Base-by-base conservation (phyloP, 2,113 vertebrate species). In the Alaudala cheleensis region DNA sequence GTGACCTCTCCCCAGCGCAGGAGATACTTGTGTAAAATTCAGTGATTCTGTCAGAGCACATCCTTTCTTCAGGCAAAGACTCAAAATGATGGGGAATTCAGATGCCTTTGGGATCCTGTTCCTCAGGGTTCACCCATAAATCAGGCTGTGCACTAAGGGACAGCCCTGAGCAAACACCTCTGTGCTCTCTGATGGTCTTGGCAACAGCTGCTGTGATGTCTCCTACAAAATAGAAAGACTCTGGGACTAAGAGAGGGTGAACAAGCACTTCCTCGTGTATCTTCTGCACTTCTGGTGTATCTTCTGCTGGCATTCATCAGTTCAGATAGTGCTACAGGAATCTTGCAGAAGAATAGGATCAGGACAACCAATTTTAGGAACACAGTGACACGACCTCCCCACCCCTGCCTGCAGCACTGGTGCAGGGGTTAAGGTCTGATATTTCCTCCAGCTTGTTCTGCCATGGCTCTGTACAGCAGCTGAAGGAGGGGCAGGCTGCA, bases 341-440 rank as follows among this genome's bases (percentile, higher is more conserved):
- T 31, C 53, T 9, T 16, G 17, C 12, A 6, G 54, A 60, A 26
- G 0, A 1, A 8, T 11, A 31, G 26, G 23, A 34, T 34, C 50
- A 14, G 20, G 25, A 37, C 20, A 37, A 18, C 9, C 50, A 12
- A 21, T 34, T 37, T 60, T 44, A 71, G 45, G 60, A 73, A 9
- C 16, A 11, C 39, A 25, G 45, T 7, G 19, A 42, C 16, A 31
- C 2, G 0, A 12, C 8, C 21, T 21, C 16, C 4, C 11, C 28
- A 31, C 9, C 3, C 12, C 25, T 31, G 51, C 24, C 53, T 81
- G 45, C 25, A 17, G 47, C 19, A 3, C 60, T 37, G 23, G 25
- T 39, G 39, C 23, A 73, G 29, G 11, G 23, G 26, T 62, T 70
- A 33, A 82, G 34, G 56, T 33, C 51, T 91, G 47, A 1, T 76